Percentiles rank a stretch among this genome's conserved stretches.
phyloP scores from a whole-genome alignment of 2,888 invertebrate genomes.

The Corbicula japonica region DNA sequence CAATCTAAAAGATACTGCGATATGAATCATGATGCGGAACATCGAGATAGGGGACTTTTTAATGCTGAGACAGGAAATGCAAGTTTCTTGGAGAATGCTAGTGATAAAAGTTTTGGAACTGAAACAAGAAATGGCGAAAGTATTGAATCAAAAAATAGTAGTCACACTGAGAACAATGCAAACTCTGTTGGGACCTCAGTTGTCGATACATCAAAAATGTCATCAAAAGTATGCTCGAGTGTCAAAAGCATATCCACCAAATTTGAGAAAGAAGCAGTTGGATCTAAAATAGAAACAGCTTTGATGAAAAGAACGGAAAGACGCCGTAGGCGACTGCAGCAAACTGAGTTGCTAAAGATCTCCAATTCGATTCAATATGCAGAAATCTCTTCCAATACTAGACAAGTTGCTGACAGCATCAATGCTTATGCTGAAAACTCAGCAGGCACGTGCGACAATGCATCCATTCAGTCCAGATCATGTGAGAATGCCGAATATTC shows the following conservation, averaged over 20 bases:
- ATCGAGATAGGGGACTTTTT: slow-evolving; percentile 50
- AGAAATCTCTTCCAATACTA: no score
- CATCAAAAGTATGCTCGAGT: no score
- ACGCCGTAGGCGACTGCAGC: slow-evolving; percentile 48
- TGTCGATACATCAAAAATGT: no score
- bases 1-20: slow-evolving; percentile 45
- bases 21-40: slow-evolving; percentile 37
- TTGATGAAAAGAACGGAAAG: slow-evolving; percentile 51
- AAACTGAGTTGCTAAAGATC: no score
- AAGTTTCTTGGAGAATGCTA: slow-evolving; percentile 13
- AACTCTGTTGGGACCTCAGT: neutral
- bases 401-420: no score
- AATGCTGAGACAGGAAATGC: slow-evolving; percentile 56
- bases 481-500: slow-evolving; percentile 43
- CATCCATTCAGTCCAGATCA: slow-evolving; percentile 30
- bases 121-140: slow-evolving; percentile 15
- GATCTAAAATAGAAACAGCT: slow-evolving; percentile 59
- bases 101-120: slow-evolving; percentile 8
- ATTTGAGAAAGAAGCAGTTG: slow-evolving; percentile 15
- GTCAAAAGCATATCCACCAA: neutral
- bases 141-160: slow-evolving; percentile 6
- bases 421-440: no score
- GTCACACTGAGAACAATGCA: slow-evolving; percentile 3
- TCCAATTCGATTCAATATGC: no score
- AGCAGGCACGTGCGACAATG: slow-evolving; percentile 33